Base-by-base conservation (phyloP, 2,888 invertebrate genomes). In the Osmoderma eremita region DNA sequence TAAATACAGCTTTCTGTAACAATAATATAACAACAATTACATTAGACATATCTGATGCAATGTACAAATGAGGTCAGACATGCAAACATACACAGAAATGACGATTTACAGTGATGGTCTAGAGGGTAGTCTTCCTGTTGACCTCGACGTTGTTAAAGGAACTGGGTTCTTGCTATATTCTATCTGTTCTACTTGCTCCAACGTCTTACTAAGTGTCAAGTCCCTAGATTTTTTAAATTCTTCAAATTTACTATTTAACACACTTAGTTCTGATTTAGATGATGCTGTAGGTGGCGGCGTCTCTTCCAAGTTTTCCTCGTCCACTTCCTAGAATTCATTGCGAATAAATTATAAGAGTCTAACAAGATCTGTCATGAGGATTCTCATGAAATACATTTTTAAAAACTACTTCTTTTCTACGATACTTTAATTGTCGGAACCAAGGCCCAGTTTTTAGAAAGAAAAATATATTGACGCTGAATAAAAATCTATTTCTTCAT, bases 241-340 rank as follows among this genome's bases (percentile, higher is more conserved):
- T 67, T 85, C 86, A 73, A 88, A 87, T 78, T 85, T 85, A 64
- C 84, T 82, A 72, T 86, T 85, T 20, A 81, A 72, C 38, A 86
- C 80, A 70, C 82, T 83, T 56, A 84, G 77, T 77, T 86, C 86
- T 1, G 86, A 84, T 73, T 85, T 81, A 71, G 86, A 85, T 6
- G 83, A 84, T 30, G 83, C 80, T 2, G 84, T 81, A 64, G 82
- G 78, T 39, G 78, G 77, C 22, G 78, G 71, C 58, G 79, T 75
- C 39, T 84, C 84, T 49, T 85, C 85, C 10, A 84, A 81, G 72
- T 85, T 86, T 42, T 89, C 89, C 77, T 90, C 90, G 74, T 90
- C 90, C 15, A 91, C 90, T 82, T 91, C 91, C 87, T 90, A 82
- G 30, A 80, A 81, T 62, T 70, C 8, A 20, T 17, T 8, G 6